These are phyloP conservation scores for Podocnemis expansa DNA, from an alignment of 2,113 vertebrate genomes.

Conservation along the genomic window DNA sequence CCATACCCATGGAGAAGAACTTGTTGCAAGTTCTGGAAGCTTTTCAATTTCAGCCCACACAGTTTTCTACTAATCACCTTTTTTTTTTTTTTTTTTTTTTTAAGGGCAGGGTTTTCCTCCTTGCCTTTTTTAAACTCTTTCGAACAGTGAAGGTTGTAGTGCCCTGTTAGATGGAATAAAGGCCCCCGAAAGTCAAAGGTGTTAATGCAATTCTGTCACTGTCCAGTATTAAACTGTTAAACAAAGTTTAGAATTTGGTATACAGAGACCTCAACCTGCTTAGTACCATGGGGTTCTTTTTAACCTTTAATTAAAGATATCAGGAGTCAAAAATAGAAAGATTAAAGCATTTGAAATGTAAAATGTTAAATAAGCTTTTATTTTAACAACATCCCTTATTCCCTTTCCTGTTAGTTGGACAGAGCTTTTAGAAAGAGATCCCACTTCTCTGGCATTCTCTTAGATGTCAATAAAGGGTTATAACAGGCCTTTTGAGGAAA, in stretches of 20 bases:
- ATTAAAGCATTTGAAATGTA: neutral
- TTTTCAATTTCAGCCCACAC: rapidly evolving
- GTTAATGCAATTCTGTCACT: neutral
- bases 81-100: no score
- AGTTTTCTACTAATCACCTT: neutral
- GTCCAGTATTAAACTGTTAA: neutral
- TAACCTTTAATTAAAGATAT: neutral
- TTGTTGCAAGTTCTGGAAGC: neutral
- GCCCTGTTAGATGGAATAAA: neutral
- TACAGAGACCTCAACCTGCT: neutral
- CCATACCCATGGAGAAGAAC: rapidly evolving
- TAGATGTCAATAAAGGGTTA: neutral
- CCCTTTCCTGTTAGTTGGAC: neutral
- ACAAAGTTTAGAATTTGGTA: neutral
- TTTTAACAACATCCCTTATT: no score
- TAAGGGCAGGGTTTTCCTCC: neutral
- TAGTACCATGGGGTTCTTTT: neutral
- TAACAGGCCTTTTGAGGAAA: neutral
- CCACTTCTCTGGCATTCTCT: neutral
- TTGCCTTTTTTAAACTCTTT: neutral
- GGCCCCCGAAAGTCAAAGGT: neutral
- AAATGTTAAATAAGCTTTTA: neutral
- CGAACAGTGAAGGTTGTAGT: neutral
- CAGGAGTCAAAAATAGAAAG: neutral
- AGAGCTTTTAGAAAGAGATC: neutral